Evolutionary conservation across 2,113 vertebrate species (phyloP).

Genomic region (Nicator chloris): DNA sequence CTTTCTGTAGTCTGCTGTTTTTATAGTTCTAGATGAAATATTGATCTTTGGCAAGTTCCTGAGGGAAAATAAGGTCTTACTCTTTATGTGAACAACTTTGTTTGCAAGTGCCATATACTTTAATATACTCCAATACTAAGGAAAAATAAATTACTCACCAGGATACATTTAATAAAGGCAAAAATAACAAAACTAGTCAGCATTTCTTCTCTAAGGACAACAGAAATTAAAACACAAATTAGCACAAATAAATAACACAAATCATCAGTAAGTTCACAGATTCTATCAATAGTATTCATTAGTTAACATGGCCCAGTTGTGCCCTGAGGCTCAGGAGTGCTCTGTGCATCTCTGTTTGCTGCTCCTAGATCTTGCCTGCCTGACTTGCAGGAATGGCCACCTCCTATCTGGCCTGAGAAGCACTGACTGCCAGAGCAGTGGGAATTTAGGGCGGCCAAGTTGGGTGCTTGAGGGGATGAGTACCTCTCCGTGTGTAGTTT

Average conservation of each 20-base stretch:
- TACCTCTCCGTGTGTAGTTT: neutral
- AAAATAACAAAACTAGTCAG: neutral
- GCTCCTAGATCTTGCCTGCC: neutral
- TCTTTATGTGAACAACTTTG: neutral
- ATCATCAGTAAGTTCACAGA: neutral
- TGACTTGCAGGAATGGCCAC: neutral
- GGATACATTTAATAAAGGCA: neutral
- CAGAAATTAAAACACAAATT: neutral
- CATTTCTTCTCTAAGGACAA: neutral
- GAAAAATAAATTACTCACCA: neutral
- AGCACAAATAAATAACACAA: neutral
- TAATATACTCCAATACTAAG: neutral
- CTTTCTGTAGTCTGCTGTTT: neutral
- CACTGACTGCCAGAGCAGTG: neutral
- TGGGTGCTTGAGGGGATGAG: neutral
- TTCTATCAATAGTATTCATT: neutral
- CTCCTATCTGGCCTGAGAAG: neutral
- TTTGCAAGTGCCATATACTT: neutral
- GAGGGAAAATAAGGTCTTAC: neutral
- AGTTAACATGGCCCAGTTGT: neutral
- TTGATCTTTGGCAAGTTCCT: neutral
- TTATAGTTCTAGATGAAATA: neutral
- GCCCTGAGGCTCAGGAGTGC: neutral
- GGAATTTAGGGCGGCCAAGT: neutral
- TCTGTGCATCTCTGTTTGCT: neutral